A percentile compares a stretch with the other conserved stretches of the same genome.
Evolutionary conservation across 1,140 invertebrate genomes (phyloP).

Genomic region (Sogatella furcifera): DNA sequence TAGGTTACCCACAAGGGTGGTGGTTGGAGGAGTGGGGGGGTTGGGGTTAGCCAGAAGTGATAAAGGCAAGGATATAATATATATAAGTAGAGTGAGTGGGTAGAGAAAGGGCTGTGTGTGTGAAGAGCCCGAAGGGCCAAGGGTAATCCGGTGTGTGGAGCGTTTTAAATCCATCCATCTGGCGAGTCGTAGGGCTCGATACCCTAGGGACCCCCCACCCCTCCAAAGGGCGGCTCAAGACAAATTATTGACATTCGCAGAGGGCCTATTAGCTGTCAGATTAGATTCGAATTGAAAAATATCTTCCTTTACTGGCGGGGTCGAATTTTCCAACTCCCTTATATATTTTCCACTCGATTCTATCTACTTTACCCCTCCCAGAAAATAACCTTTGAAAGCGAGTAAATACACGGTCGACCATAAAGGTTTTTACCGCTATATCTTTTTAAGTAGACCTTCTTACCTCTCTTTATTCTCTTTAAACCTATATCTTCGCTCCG

Average conservation of each 20-base stretch:
- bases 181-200: neutral
- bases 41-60: neutral
- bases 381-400: too few species aligned
- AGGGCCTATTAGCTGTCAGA: conserved; percentile 27
- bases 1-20: neutral
- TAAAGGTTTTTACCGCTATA: too few species aligned
- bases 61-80: conserved; percentile 3
- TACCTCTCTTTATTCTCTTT: too few species aligned
- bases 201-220: neutral
- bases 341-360: too few species aligned
- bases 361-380: too few species aligned
- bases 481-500: too few species aligned
- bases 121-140: neutral
- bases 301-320: conserved; percentile 7
- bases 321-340: too few species aligned
- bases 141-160: conserved; percentile 3
- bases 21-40: neutral
- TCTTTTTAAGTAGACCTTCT: too few species aligned
- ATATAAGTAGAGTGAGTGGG: neutral
- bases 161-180: conserved; percentile 18
- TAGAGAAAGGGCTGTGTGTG: conserved; percentile 11
- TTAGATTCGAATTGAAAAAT: conserved; percentile 31
- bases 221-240: conserved; percentile 11
- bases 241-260: conserved; percentile 26
- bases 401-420: too few species aligned